These are phyloP conservation scores for Charanyca ferruginea DNA, from an alignment of 2,888 invertebrate genomes.

Conservation along the genomic window DNA sequence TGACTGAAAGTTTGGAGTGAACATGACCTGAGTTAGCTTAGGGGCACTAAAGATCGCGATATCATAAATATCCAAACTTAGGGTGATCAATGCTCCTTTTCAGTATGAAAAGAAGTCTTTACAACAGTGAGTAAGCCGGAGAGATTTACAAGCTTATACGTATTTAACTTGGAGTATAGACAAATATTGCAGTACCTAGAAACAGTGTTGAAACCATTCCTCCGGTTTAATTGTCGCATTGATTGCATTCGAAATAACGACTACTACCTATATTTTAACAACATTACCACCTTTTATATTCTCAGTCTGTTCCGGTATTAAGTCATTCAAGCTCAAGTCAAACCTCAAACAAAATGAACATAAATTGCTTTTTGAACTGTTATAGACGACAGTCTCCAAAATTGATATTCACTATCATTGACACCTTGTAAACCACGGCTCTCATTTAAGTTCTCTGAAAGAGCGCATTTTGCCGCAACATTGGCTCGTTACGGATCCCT, in stretches of 20 bases:
- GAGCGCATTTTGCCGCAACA: too few species aligned
- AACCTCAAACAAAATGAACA: neutral
- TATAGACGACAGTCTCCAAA: neutral
- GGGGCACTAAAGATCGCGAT: too few species aligned
- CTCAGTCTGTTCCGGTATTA: constrained; percentile 3
- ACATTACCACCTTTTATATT: neutral
- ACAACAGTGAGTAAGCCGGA: too few species aligned
- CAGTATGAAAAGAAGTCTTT: neutral
- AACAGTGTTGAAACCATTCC: constrained; percentile 59
- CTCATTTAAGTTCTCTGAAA: neutral
- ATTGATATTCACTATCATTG: neutral
- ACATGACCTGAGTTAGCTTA: too few species aligned
- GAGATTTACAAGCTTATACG: constrained; percentile 1
- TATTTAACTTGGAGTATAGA: constrained; percentile 34
- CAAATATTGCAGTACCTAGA: constrained; percentile 51
- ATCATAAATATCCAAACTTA: too few species aligned
- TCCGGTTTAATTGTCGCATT: constrained; percentile 56
- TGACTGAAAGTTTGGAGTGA: too few species aligned
- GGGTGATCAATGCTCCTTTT: neutral
- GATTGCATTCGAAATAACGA: constrained; percentile 40
- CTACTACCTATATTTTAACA: constrained; percentile 11
- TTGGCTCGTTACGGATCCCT: too few species aligned
- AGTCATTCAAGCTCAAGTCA: neutral
- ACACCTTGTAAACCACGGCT: neutral
- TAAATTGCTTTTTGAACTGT: neutral